Evolutionary conservation across 2,888 invertebrate genomes (phyloP).

Genomic region (Cerastis rubricosa): DNA sequence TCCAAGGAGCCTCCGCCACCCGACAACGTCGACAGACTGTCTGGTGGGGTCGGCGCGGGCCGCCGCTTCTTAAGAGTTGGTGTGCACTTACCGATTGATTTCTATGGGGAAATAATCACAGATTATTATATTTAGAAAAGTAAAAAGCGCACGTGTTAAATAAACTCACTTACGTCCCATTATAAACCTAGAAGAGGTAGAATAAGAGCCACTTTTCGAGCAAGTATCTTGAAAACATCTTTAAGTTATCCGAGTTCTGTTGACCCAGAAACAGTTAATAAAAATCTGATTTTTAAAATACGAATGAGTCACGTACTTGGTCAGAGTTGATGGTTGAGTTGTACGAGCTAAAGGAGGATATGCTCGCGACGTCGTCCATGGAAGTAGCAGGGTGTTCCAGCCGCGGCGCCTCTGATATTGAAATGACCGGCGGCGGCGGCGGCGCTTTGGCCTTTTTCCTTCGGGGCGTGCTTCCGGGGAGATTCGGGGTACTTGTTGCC

Average conservation of each 20-base stretch:
- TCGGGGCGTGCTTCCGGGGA: conserved; percentile 85
- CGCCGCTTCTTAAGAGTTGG: conserved; percentile 91
- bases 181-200: background rate
- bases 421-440: conserved; percentile 87
- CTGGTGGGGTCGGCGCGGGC: conserved; percentile 92
- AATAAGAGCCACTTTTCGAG: background rate
- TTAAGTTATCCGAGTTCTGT: background rate
- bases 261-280: background rate
- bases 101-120: conserved; percentile 67
- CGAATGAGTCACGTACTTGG: conserved; percentile 73
- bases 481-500: conserved; percentile 85
- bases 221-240: background rate
- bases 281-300: background rate
- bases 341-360: conserved; percentile 86
- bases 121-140: background rate
- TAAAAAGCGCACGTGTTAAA: background rate
- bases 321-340: conserved; percentile 85
- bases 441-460: conserved; percentile 93
- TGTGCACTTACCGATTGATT: conserved; percentile 82
- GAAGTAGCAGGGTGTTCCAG: conserved; percentile 77
- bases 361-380: conserved; percentile 86
- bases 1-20: conserved; percentile 80
- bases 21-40: conserved; percentile 82
- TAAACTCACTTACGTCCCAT: background rate
- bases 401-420: conserved; percentile 66